A percentile compares a stretch with the other conserved stretches of the same genome.
Evolutionary conservation across 2,888 invertebrate species (phyloP).

Genomic region (Agrenia bidenticulata): DNA sequence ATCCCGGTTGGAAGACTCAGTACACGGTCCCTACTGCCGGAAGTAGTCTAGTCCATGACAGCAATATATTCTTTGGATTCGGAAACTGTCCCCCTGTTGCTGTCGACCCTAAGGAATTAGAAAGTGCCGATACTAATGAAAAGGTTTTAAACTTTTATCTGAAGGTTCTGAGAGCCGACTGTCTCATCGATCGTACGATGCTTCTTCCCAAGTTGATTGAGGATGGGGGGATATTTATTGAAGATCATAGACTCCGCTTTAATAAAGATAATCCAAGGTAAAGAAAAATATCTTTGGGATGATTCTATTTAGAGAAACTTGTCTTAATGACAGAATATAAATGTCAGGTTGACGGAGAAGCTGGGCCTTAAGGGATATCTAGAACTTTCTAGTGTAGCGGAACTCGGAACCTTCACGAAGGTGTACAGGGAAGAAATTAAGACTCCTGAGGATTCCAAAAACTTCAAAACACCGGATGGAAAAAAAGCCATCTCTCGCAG

Average conservation of each 20-base stretch:
- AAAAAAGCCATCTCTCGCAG: neutral
- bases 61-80: neutral
- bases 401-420: neutral
- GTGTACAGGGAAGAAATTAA: neutral
- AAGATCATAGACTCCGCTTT: too few relatives aligned
- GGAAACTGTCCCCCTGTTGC: neutral
- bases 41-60: neutral
- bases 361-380: neutral
- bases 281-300: too few relatives aligned
- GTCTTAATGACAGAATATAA: too few relatives aligned
- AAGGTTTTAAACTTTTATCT: too few relatives aligned
- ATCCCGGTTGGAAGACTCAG: constrained; percentile 6
- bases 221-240: too few relatives aligned
- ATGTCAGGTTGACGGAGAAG: neutral
- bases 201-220: too few relatives aligned
- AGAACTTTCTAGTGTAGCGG: neutral
- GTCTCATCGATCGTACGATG: too few relatives aligned
- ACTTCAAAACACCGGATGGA: neutral
- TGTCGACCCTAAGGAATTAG: too few relatives aligned
- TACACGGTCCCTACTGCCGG: neutral
- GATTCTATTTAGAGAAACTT: too few relatives aligned
- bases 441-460: neutral
- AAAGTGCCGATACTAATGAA: too few relatives aligned
- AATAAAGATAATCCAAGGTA: too few relatives aligned
- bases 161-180: too few relatives aligned